Conservation (phyloP, 2,888 invertebrate species). For the Apodemia mormo region DNA sequence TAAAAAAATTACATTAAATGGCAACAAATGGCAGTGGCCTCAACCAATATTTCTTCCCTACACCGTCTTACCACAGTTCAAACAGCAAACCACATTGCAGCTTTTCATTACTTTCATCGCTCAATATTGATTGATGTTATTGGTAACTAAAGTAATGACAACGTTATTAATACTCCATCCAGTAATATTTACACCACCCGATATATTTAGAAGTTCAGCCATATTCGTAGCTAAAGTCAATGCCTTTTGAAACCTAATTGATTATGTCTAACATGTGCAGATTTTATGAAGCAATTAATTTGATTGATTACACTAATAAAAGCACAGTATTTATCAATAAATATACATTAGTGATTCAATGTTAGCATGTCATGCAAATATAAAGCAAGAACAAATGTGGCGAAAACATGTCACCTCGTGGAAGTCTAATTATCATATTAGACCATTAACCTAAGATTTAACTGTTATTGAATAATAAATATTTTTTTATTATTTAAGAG, state of each 20-base stretch:
- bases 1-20: no score
- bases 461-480: neutral
- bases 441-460: neutral
- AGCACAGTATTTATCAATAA: neutral
- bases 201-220: neutral
- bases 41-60: no score
- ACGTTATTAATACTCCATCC: neutral
- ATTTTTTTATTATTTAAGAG: neutral
- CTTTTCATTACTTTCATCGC: no score
- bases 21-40: no score
- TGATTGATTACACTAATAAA: constrained; percentile 6
- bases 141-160: neutral
- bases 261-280: neutral
- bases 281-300: constrained; percentile 12
- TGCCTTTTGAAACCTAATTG: constrained; percentile 1
- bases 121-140: no score
- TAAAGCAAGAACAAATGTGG: constrained; percentile 4
- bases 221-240: neutral
- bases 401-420: constrained; percentile 10
- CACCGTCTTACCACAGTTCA: no score
- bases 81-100: no score
- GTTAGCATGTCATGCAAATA: constrained; percentile 8
- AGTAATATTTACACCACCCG: neutral
- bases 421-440: neutral
- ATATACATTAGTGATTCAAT: neutral